Evolutionary conservation across 2,888 invertebrate species (phyloP).

Genomic region (Cheilosia pagana): DNA sequence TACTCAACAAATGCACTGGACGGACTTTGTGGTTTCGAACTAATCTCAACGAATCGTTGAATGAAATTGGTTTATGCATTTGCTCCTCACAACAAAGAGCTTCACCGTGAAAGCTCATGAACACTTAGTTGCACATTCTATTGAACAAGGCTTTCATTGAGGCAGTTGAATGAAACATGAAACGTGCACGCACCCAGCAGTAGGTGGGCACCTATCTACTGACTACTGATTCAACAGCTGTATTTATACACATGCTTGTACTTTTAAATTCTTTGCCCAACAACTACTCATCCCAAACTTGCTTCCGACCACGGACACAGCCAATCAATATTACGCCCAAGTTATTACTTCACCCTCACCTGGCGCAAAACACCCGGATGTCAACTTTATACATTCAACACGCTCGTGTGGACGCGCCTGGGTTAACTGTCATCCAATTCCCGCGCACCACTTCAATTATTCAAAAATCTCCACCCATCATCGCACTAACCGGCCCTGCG

Average conservation of each 20-base stretch:
- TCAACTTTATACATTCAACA: background rate
- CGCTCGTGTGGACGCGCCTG: background rate
- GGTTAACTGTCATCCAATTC: constrained; percentile 6
- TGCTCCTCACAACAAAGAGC: background rate
- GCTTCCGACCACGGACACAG: background rate
- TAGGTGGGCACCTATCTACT: background rate
- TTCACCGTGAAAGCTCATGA: background rate
- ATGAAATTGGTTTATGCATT: background rate
- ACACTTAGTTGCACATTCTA: background rate
- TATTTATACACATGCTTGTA: too few species aligned
- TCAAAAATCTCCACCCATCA: background rate
- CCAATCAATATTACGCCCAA: constrained; percentile 11
- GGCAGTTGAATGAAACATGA: background rate
- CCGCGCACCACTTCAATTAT: constrained; percentile 49
- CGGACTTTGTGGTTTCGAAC: background rate
- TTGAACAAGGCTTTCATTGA: background rate
- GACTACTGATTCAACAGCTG: too few species aligned
- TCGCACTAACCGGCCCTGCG: constrained; percentile 4
- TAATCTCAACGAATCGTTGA: constrained; percentile 11
- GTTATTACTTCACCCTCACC: background rate
- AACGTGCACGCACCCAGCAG: background rate
- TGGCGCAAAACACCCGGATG: constrained; percentile 15
- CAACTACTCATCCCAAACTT: too few species aligned
- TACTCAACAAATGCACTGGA: background rate
- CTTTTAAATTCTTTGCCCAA: too few species aligned